These are phyloP conservation scores for Vanessa tameamea DNA, from an alignment of 1,140 invertebrate genomes.

Conservation along the genomic window DNA sequence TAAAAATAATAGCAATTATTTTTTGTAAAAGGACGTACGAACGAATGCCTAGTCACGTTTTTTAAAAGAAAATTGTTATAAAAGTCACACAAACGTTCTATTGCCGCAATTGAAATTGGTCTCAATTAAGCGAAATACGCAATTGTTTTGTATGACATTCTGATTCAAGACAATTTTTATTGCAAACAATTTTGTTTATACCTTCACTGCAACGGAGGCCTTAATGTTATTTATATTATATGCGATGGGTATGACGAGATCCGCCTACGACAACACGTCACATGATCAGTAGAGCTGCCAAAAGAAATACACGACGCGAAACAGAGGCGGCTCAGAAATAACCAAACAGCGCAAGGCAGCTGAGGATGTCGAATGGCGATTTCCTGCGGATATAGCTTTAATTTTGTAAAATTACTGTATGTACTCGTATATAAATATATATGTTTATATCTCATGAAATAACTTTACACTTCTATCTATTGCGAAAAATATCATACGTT, in stretches of 20 bases:
- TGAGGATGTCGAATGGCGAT: constrained; percentile 23
- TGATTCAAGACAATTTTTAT: constrained; percentile 17
- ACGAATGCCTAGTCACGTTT: background rate
- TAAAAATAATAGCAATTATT: background rate
- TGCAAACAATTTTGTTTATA: constrained; percentile 15
- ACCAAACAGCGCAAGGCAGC: constrained; percentile 29
- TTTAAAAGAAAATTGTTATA: background rate
- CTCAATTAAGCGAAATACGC: constrained; percentile 28
- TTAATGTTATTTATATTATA: constrained; percentile 30
- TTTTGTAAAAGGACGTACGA: background rate
- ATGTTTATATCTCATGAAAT: no score
- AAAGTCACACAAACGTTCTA: constrained; percentile 13
- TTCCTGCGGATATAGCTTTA: constrained; percentile 38
- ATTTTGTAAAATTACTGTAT: background rate
- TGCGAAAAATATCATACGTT: background rate
- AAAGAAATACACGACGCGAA: constrained; percentile 48
- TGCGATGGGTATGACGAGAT: constrained; percentile 36
- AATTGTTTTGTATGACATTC: constrained; percentile 15
- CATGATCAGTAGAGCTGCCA: constrained; percentile 48
- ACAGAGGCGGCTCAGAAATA: constrained; percentile 45
- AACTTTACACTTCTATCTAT: no score
- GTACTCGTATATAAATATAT: no score
- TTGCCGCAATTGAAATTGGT: constrained; percentile 15
- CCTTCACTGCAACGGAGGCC: constrained; percentile 16
- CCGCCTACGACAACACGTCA: constrained; percentile 43